Conservation (phyloP, 1,140 invertebrate species). For the Ganaspis sp. region DNA sequence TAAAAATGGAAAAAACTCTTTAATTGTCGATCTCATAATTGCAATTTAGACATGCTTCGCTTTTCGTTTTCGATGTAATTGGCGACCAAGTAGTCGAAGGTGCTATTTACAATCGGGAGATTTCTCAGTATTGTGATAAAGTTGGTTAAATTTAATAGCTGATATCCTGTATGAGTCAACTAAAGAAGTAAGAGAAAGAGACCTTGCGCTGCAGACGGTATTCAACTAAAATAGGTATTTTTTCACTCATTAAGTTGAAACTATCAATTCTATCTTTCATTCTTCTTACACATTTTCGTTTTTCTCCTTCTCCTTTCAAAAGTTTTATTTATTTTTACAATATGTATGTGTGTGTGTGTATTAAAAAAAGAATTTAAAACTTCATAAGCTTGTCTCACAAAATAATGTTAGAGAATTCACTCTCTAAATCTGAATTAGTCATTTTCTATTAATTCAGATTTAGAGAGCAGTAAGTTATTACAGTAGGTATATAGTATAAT, state of each 20-base stretch:
- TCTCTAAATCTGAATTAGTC: too few relatives aligned
- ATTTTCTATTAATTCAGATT: too few relatives aligned
- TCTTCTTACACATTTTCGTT: neutral
- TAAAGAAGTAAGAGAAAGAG: slow-evolving; percentile 35
- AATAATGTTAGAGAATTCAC: too few relatives aligned
- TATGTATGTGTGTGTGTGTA: neutral
- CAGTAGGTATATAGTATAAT: too few relatives aligned
- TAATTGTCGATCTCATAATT: neutral
- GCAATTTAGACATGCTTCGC: slow-evolving; percentile 20
- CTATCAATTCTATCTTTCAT: slow-evolving; percentile 26
- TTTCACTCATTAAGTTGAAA: slow-evolving; percentile 21
- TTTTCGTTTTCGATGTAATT: slow-evolving; percentile 49
- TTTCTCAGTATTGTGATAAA: slow-evolving; percentile 73
- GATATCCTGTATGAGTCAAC: slow-evolving; percentile 70
- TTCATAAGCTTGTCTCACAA: too few relatives aligned
- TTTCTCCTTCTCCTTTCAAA: neutral
- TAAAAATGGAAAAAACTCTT: too few relatives aligned
- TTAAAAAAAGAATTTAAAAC: too few relatives aligned
- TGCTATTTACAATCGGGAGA: slow-evolving; percentile 51
- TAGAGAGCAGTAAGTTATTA: too few relatives aligned
- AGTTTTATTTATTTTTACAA: neutral
- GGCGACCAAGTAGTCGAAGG: slow-evolving; percentile 40
- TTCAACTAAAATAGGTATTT: neutral
- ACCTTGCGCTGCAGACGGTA: slow-evolving; percentile 17
- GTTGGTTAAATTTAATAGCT: slow-evolving; percentile 66